phyloP scores from a whole-genome alignment of 1,140 invertebrate species.

The Leptonema lineaticorne region DNA sequence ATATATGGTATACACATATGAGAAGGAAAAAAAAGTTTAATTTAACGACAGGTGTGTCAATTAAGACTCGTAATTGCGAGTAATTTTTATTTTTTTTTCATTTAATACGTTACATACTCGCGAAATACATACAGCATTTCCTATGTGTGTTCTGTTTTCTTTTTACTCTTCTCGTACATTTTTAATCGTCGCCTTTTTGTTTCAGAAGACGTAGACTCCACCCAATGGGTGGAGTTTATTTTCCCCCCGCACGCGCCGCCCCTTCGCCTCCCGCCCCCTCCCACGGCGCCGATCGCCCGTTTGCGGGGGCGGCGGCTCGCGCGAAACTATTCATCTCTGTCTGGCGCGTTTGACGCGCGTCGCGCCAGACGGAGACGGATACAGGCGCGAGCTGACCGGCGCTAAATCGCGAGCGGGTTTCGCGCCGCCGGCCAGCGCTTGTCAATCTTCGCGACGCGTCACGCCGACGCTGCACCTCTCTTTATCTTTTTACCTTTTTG shows the following conservation, averaged over 20 bases:
- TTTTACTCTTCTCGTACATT: too few relatives aligned
- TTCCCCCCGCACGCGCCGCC: background rate
- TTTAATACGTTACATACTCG: too few relatives aligned
- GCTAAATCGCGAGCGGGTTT: background rate
- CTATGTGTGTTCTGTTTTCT: background rate
- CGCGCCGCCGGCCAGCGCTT: background rate
- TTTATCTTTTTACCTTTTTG: constrained; percentile 6
- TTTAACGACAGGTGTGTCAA: too few relatives aligned
- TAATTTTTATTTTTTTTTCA: too few relatives aligned
- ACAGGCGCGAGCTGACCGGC: background rate
- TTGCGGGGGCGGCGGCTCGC: background rate
- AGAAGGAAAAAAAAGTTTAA: too few relatives aligned
- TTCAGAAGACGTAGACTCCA: constrained; percentile 2
- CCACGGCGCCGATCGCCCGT: background rate
- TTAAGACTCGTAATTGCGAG: too few relatives aligned
- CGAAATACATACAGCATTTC: background rate
- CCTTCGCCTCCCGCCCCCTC: background rate
- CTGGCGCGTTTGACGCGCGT: background rate
- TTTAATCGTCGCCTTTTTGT: background rate
- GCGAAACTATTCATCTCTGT: constrained; percentile 1
- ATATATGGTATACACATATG: too few relatives aligned
- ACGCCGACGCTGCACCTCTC: too few relatives aligned
- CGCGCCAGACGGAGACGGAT: constrained; percentile 6
- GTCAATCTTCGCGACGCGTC: constrained; percentile 13
- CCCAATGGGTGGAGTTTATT: constrained; percentile 7